phyloP scores from a whole-genome alignment of 2,888 invertebrate genomes.

The Trachelus troglodyta region DNA sequence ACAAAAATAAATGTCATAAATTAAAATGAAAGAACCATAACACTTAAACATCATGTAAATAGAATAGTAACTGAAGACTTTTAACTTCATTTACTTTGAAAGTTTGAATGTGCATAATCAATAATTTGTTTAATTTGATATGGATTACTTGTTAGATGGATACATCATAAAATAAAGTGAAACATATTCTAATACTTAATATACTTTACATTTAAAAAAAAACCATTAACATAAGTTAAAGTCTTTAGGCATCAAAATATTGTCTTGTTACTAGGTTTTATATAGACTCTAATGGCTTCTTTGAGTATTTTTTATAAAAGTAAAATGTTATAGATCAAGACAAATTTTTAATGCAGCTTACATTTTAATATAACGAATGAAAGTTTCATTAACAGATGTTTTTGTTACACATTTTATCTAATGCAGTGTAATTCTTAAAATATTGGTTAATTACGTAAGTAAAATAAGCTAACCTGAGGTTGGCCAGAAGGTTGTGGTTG shows the following conservation, averaged over 20 bases:
- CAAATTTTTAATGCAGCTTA: background rate
- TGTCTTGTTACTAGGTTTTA: background rate
- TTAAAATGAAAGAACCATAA: background rate
- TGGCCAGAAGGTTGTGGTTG: conserved; percentile 59
- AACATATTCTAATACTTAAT: too few relatives aligned
- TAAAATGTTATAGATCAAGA: background rate
- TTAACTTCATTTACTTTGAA: background rate
- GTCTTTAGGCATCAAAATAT: background rate
- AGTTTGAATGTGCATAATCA: background rate
- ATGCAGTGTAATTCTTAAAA: background rate
- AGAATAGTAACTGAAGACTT: background rate
- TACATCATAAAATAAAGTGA: too few relatives aligned
- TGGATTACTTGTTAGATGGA: too few relatives aligned
- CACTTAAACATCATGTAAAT: background rate
- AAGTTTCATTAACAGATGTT: background rate
- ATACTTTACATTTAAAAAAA: background rate
- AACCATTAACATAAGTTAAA: background rate
- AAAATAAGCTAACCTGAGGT: conserved; percentile 48
- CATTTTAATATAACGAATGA: background rate
- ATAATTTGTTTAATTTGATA: background rate
- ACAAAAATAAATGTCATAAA: background rate
- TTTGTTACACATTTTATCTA: background rate
- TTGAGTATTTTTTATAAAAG: background rate
- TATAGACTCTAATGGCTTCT: background rate
- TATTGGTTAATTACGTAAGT: background rate